Conservation (phyloP, 2,888 invertebrate genomes). For the Tigriopus californicus region DNA sequence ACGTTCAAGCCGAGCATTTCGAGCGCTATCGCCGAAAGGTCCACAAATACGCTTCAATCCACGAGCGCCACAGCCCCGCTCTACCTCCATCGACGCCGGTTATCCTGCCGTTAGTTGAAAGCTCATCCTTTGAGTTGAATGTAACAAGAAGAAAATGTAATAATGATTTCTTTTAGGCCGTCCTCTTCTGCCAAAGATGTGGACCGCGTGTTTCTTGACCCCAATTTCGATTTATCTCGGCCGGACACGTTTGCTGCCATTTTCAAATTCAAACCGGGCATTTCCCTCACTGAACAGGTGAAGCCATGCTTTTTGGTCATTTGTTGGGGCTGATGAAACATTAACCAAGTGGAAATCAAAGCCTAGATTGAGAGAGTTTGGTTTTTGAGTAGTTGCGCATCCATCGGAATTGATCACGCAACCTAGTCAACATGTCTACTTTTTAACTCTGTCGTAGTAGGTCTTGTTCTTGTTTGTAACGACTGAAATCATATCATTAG, state of each 20-base stretch:
- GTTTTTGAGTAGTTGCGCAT: too few relatives aligned
- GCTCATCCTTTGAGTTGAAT: too few relatives aligned
- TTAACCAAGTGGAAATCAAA: too few relatives aligned
- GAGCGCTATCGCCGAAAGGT: conserved; percentile 42
- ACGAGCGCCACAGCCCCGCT: neutral
- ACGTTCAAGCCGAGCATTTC: conserved; percentile 64
- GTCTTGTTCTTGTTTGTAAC: conserved; percentile 17
- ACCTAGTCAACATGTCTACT: conserved; percentile 6
- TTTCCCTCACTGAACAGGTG: conserved; percentile 7
- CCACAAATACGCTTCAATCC: neutral
- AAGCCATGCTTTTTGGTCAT: conserved; percentile 11
- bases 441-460: conserved; percentile 7
- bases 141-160: too few relatives aligned
- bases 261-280: conserved; percentile 8
- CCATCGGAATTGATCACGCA: too few relatives aligned
- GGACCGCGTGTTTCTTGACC: conserved; percentile 1
- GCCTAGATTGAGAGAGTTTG: too few relatives aligned
- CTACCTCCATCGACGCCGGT: neutral
- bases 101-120: neutral
- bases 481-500: too few relatives aligned
- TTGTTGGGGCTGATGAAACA: conserved; percentile 6
- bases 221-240: neutral
- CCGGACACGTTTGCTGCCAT: conserved; percentile 5
- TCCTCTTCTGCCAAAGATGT: neutral
- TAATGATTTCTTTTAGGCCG: too few relatives aligned